A percentile compares a stretch with the other conserved stretches of the same genome.
Evolutionary conservation across 2,113 vertebrate genomes (phyloP).

Genomic region (Callaeas wilsoni): DNA sequence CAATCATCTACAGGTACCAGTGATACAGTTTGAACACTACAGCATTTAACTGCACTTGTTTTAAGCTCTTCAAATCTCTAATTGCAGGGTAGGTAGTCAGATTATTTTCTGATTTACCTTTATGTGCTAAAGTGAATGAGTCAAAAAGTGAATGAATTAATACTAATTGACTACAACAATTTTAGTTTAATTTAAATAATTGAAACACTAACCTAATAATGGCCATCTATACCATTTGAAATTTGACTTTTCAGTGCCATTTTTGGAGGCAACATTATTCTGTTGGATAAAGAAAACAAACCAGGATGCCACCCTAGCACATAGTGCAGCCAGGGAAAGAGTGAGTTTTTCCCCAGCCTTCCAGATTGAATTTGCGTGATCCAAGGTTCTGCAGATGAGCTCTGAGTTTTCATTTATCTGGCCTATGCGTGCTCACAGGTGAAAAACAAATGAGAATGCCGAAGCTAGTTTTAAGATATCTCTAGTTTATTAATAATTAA

Average conservation of each 20-base stretch:
- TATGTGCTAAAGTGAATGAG: constrained; percentile 20
- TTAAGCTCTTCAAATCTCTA: constrained; percentile 19
- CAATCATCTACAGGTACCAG: not conserved
- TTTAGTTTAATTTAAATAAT: constrained; percentile 39
- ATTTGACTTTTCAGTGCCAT: not conserved
- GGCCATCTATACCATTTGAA: not conserved
- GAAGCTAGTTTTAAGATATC: not conserved
- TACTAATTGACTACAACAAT: constrained; percentile 32
- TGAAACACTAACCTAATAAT: constrained; percentile 29
- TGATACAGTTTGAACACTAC: not conserved
- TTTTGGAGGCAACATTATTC: not conserved
- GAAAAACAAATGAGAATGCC: not conserved
- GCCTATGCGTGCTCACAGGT: not conserved
- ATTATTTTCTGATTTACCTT: constrained; percentile 55
- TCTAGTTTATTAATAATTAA: not conserved
- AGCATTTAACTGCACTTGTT: not conserved
- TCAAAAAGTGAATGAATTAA: constrained; percentile 47
- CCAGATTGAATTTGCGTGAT: not conserved
- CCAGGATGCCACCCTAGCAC: not conserved
- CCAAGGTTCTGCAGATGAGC: not conserved
- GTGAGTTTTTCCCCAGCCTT: not conserved
- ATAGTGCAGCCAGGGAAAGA: not conserved
- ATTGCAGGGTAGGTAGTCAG: constrained; percentile 9
- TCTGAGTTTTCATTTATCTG: not conserved
- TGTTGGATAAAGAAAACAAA: not conserved